phyloP scores from a whole-genome alignment of 2,888 invertebrate species.

The Cenopis cana region DNA sequence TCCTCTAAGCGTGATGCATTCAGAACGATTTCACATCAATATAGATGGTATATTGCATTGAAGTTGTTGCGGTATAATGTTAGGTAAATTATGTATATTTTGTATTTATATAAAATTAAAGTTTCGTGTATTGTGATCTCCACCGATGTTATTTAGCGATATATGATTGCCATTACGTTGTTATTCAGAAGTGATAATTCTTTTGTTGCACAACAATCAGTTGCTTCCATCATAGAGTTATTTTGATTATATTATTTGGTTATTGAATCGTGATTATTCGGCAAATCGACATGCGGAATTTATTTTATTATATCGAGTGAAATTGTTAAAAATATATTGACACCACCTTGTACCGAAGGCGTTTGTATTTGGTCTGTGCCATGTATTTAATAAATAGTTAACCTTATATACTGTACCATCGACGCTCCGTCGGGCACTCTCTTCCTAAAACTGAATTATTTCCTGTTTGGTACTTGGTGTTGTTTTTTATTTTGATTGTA shows the following conservation, averaged over 20 bases:
- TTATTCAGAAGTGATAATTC: slow-evolving; percentile 69
- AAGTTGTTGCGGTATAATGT: slow-evolving; percentile 77
- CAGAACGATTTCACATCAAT: slow-evolving; percentile 81
- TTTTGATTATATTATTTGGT: slow-evolving; percentile 69
- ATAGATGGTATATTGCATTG: slow-evolving; percentile 81
- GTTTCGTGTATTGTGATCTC: slow-evolving; percentile 84
- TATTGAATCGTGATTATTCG: slow-evolving; percentile 74
- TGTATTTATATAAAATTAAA: slow-evolving; percentile 82
- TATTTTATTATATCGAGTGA: slow-evolving; percentile 69
- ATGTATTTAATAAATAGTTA: slow-evolving; percentile 77
- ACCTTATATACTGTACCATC: slow-evolving; percentile 77
- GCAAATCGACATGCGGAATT: slow-evolving; percentile 67
- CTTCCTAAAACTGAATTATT: slow-evolving; percentile 74
- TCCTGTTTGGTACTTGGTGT: slow-evolving; percentile 81
- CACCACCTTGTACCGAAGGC: slow-evolving; percentile 78
- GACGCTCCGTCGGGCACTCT: slow-evolving; percentile 58
- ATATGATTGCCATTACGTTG: slow-evolving; percentile 82
- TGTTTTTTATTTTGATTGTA: slow-evolving; percentile 68
- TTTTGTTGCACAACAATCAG: slow-evolving; percentile 72
- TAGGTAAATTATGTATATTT: slow-evolving; percentile 82
- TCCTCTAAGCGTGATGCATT: slow-evolving; percentile 71
- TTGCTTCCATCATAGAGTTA: slow-evolving; percentile 82
- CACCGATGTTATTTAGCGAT: slow-evolving; percentile 84
- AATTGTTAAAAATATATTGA: slow-evolving; percentile 64
- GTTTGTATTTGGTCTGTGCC: slow-evolving; percentile 81